Percentiles rank a stretch among this genome's conserved stretches.
These are phyloP conservation scores for Amphilophus citrinellus DNA, from an alignment of 2,113 vertebrate genomes.

Conservation along the genomic window DNA sequence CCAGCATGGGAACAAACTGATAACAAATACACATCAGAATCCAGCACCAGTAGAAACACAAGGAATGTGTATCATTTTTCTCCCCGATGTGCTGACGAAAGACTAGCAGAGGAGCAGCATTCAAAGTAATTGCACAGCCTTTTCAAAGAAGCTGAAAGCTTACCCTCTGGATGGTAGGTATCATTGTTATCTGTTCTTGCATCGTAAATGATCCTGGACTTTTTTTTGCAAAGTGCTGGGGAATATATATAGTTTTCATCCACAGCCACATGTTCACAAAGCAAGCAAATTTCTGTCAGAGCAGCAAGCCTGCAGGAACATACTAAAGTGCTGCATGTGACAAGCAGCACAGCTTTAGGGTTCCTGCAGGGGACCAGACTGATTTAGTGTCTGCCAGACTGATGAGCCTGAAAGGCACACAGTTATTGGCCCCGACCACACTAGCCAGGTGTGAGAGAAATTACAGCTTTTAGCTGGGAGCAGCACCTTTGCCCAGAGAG, in stretches of 20 bases:
- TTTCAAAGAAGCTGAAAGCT: conserved; percentile 44
- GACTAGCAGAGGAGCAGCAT: conserved; percentile 30
- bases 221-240: conserved; percentile 17
- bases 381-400: conserved; percentile 61
- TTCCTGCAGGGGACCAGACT: conserved; percentile 44
- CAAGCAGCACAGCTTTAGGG: conserved; percentile 37
- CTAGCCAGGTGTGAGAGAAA: conserved; percentile 52
- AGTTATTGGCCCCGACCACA: conserved; percentile 45
- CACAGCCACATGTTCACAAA: conserved; percentile 21
- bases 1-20: conserved; percentile 23
- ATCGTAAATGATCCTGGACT: conserved; percentile 50
- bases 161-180: conserved; percentile 41
- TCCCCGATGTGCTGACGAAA: conserved; percentile 50
- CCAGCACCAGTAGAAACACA: conserved; percentile 48
- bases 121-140: conserved; percentile 45
- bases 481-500: conserved; percentile 56
- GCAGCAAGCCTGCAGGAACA: conserved; percentile 40
- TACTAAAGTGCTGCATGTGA: conserved; percentile 43
- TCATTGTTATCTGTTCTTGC: conserved; percentile 38
- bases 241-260: neutral
- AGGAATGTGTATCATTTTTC: conserved; percentile 45
- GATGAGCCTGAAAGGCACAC: conserved; percentile 58
- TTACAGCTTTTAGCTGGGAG: conserved; percentile 61
- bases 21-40: conserved; percentile 47
- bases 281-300: conserved; percentile 20